Evolutionary conservation across 2,797 vertebrate species (phyloP).

Genomic region (Xenentodon cancila): DNA sequence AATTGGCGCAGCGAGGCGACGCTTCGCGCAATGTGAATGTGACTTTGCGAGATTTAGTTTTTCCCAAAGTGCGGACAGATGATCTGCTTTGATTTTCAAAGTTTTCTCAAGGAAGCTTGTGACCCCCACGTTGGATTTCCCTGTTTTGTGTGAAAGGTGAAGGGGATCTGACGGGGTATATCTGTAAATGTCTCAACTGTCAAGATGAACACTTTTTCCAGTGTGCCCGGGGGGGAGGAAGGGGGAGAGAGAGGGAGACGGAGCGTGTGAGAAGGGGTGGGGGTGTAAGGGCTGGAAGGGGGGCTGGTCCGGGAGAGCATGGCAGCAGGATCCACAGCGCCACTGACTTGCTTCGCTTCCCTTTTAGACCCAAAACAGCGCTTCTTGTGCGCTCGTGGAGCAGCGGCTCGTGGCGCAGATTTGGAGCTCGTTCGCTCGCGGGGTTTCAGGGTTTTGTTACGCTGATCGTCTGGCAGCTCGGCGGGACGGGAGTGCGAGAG

Average conservation of each 20-base stretch:
- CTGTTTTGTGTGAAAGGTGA: too few species aligned
- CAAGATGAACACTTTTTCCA: constrained; percentile 43
- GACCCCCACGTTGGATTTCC: too few species aligned
- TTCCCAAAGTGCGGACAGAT: background rate
- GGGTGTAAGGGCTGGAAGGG: background rate
- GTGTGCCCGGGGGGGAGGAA: constrained; percentile 56
- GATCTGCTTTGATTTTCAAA: background rate
- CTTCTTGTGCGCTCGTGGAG: constrained; percentile 18
- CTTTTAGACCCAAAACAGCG: constrained; percentile 24
- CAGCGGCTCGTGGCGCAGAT: constrained; percentile 4
- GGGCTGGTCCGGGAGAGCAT: constrained; percentile 61
- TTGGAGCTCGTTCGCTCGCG: background rate
- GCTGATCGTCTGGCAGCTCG: background rate
- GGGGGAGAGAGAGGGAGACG: constrained; percentile 27
- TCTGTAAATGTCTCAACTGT: background rate
- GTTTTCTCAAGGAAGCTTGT: background rate
- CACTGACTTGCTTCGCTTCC: constrained; percentile 38
- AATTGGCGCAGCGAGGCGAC: background rate
- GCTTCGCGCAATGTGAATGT: too few species aligned
- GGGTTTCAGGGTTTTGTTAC: background rate
- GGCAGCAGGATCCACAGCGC: constrained; percentile 54
- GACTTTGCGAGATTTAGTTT: background rate
- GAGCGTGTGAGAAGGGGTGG: constrained; percentile 18
- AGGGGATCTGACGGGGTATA: too few species aligned
- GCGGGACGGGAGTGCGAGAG: too few species aligned